These are phyloP conservation scores for Lithophane socia DNA, from an alignment of 2,888 invertebrate genomes.

Conservation along the genomic window DNA sequence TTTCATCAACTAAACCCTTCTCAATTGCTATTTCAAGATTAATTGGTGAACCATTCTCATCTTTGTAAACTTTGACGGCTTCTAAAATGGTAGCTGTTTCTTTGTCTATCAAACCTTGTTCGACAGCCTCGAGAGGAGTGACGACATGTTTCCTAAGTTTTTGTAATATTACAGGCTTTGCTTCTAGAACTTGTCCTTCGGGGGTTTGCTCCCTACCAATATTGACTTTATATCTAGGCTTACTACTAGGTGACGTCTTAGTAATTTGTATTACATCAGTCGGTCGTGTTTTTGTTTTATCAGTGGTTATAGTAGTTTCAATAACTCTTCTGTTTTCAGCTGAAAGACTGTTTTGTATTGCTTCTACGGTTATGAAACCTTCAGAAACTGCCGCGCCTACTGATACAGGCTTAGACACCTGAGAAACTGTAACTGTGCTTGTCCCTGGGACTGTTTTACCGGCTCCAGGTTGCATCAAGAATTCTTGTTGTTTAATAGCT, in stretches of 20 bases:
- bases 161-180: slow-evolving; percentile 93
- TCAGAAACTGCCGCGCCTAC: slow-evolving; percentile 91
- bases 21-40: slow-evolving; percentile 95
- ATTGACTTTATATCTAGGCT: slow-evolving; percentile 92
- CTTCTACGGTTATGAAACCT: slow-evolving; percentile 89
- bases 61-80: slow-evolving; percentile 90
- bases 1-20: slow-evolving; percentile 92
- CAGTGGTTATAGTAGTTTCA: slow-evolving; percentile 65
- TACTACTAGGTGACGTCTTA: slow-evolving; percentile 89
- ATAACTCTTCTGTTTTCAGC: slow-evolving; percentile 79
- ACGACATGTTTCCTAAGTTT: slow-evolving; percentile 95
- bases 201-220: slow-evolving; percentile 91
- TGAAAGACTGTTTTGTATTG: slow-evolving; percentile 85
- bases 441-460: slow-evolving; percentile 63
- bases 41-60: slow-evolving; percentile 91
- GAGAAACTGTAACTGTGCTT: slow-evolving; percentile 73
- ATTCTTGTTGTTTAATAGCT: slow-evolving; percentile 56
- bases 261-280: slow-evolving; percentile 91
- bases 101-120: slow-evolving; percentile 94
- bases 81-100: slow-evolving; percentile 93
- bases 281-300: slow-evolving; percentile 71
- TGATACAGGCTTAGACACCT: slow-evolving; percentile 88
- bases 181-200: slow-evolving; percentile 91
- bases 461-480: slow-evolving; percentile 44
- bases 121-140: slow-evolving; percentile 94